These are phyloP conservation scores for Carapus acus DNA, from an alignment of 2,797 vertebrate species.

Conservation along the genomic window DNA sequence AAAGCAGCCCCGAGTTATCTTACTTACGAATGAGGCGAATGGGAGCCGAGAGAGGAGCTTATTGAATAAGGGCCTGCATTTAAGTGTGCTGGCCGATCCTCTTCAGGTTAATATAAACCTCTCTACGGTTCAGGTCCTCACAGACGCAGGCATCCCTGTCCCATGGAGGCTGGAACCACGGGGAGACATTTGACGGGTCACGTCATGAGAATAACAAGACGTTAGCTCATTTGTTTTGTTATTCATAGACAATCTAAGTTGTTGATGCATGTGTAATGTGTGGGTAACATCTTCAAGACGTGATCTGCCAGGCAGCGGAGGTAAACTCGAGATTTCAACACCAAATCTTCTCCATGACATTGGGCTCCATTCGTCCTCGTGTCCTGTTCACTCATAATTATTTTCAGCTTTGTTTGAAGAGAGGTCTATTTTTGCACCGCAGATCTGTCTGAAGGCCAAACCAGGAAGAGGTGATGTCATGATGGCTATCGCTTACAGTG, in stretches of 20 bases:
- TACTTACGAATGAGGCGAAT: conserved; percentile 13
- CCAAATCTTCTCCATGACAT: conserved; percentile 24
- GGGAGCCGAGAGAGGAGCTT: conserved; percentile 17
- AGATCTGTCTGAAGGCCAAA: conserved; percentile 76
- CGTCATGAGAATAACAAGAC: conserved; percentile 38
- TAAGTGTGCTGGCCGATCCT: conserved; percentile 28
- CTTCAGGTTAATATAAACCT: conserved; percentile 22
- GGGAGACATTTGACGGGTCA: conserved; percentile 55
- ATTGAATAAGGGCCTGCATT: conserved; percentile 27
- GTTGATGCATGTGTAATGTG: not conserved
- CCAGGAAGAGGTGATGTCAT: conserved; percentile 93
- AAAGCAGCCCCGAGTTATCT: conserved; percentile 12
- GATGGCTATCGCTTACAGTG: conserved; percentile 88
- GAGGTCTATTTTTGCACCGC: conserved; percentile 67
- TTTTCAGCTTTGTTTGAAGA: conserved; percentile 66
- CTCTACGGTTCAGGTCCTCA: conserved; percentile 14
- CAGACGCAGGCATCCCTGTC: conserved; percentile 27
- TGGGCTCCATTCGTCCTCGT: conserved; percentile 29
- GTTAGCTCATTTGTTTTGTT: too few species aligned
- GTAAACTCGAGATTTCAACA: too few species aligned
- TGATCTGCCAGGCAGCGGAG: too few species aligned
- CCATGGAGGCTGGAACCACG: conserved; percentile 42
- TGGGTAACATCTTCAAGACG: conserved; percentile 13
- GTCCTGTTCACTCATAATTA: conserved; percentile 40
- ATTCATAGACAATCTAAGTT: conserved; percentile 5